Base-by-base conservation (phyloP, 2,113 vertebrate genomes). In the Ctenomys sociabilis region DNA sequence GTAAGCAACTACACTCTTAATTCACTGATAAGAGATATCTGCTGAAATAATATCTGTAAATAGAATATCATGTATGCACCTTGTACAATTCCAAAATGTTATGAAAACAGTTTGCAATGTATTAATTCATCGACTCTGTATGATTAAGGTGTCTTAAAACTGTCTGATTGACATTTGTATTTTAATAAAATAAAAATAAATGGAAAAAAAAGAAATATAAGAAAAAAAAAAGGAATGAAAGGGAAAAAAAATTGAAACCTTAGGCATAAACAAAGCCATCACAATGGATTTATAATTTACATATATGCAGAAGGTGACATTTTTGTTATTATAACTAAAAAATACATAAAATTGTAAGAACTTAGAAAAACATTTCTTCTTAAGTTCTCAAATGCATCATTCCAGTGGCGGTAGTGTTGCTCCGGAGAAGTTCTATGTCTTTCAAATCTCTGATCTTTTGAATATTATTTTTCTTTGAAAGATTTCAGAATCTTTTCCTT, bases 311-410 rank as follows among this genome's bases (percentile, higher is more conserved):
- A 88, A 64, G 68, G 28, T 78, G 75, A 77, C 57, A 81, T 49
- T 68, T 70, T 37, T 85, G 3, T 64, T 45, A n/a, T 40, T 83
- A 68, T 75, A 37, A 45, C 16, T 37, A 90, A 35, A 49, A 84
- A n/a, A 43, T 64, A 59, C 30, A 72, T 92, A 45, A 89, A 86
- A 54, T 80, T 87, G 72, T 63, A 85, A 26, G 83, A 66, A 77
- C 75, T 96, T 93, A 16, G 5, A 22, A 90, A 97, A 83, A 78
- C 24, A 82, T 68, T 81, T 84, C 52, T 17, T 3, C 7, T 81
- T 86, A 32, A 83, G 7, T 8, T 64, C 73, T 80, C n/a, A 54
- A 83, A 75, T 37, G 24, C 49, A 40, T 59, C 13, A 21, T 8
- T 43, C 30, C 19, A 78, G 43, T 86, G 32, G 45, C 72, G 93